Percentiles rank a stretch among this genome's conserved stretches.
These are phyloP conservation scores for Dasypogon diadema DNA, from an alignment of 2,888 invertebrate species.

Conservation along the genomic window DNA sequence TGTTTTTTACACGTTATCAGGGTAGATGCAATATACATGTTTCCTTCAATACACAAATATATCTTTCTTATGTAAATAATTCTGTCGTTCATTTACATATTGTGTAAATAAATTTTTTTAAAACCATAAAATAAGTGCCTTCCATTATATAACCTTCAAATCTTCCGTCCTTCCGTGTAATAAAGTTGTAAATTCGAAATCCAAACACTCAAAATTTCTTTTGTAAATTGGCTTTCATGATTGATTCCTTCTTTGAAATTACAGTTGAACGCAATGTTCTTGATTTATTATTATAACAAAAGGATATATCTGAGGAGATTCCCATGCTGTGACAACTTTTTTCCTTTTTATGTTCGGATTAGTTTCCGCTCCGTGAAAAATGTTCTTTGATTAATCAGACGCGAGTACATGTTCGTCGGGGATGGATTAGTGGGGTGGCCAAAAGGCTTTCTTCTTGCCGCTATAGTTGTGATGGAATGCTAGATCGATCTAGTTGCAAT, in stretches of 20 bases:
- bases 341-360: constrained; percentile 36
- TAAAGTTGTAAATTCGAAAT: neutral
- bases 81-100: neutral
- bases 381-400: constrained; percentile 26
- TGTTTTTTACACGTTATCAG: constrained; percentile 12
- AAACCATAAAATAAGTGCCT: too few relatives aligned
- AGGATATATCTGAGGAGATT: neutral
- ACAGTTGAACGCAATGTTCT: constrained; percentile 8
- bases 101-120: too few relatives aligned
- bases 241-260: constrained; percentile 13
- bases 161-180: neutral
- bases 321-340: neutral
- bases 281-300: constrained; percentile 42
- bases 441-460: neutral
- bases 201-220: neutral
- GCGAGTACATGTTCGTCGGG: neutral
- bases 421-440: neutral
- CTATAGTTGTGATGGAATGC: neutral
- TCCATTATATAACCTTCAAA: too few relatives aligned
- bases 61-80: constrained; percentile 5
- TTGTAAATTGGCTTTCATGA: constrained; percentile 12
- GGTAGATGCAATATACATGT: constrained; percentile 8
- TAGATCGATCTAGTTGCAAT: constrained; percentile 25
- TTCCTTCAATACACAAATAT: constrained; percentile 17
- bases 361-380: constrained; percentile 31